phyloP scores from a whole-genome alignment of 2,888 invertebrate species.

The Rhagonycha fulva region DNA sequence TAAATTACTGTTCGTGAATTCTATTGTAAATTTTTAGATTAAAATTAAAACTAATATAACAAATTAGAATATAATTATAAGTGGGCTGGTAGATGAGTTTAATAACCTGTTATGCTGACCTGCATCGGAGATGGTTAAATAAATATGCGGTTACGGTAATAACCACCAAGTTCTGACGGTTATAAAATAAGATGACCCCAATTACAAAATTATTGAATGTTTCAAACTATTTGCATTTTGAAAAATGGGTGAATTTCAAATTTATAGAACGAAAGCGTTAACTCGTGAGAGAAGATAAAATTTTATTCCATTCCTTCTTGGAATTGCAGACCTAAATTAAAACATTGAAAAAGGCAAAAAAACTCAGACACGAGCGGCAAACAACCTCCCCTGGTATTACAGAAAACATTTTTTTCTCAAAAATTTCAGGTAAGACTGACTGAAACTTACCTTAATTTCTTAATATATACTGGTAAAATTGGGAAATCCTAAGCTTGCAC shows the following conservation, averaged over 20 bases:
- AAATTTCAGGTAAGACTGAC: neutral
- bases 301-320: neutral
- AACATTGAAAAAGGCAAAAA: neutral
- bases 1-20: neutral
- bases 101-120: conserved; percentile 28
- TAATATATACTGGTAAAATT: neutral
- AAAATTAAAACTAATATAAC: neutral
- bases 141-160: conserved; percentile 10
- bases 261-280: neutral
- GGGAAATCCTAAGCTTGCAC: conserved; percentile 1
- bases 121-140: conserved; percentile 21
- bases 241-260: neutral
- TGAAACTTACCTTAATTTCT: neutral
- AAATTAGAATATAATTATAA: conserved; percentile 14
- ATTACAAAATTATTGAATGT: neutral
- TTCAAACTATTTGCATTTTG: neutral
- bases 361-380: neutral
- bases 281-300: neutral
- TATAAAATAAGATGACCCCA: conserved; percentile 4
- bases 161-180: conserved; percentile 3
- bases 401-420: neutral
- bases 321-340: neutral
- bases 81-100: conserved; percentile 18
- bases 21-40: neutral
- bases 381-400: neutral